These are phyloP conservation scores for Hirudo medicinalis DNA, from an alignment of 1,140 invertebrate genomes.

Conservation along the genomic window DNA sequence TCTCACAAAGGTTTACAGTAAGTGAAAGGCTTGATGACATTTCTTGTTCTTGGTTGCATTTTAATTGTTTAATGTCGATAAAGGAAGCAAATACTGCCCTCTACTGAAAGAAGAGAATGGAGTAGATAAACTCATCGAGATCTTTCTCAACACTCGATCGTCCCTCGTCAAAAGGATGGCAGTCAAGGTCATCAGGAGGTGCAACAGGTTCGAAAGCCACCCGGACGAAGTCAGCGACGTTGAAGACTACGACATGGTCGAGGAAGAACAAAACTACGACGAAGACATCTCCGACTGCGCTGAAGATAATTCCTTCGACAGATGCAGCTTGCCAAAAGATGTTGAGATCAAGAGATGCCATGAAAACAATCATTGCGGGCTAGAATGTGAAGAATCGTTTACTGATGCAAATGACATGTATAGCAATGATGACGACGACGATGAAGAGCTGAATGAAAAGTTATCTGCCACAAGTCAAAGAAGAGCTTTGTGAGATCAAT, in stretches of 20 bases:
- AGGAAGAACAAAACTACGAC: neutral
- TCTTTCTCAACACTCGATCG: slow-evolving; percentile 42
- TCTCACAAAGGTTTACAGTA: slow-evolving; percentile 78
- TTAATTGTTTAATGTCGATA: neutral
- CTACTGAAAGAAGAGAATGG: slow-evolving; percentile 74
- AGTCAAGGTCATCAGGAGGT: neutral
- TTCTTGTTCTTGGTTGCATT: no score
- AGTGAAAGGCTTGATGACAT: slow-evolving; percentile 40
- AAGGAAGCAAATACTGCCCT: slow-evolving; percentile 76
- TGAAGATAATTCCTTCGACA: no score
- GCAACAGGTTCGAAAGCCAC: neutral
- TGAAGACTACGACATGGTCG: neutral
- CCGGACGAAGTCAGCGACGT: neutral
- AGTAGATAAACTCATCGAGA: slow-evolving; percentile 53
- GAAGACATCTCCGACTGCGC: no score
- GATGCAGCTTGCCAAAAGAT: no score
- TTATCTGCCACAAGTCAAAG: no score
- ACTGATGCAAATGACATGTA: no score
- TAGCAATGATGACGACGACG: no score
- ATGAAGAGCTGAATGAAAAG: no score
- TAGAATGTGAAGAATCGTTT: no score
- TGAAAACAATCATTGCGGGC: no score
- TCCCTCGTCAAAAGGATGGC: neutral
- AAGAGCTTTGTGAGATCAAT: no score
- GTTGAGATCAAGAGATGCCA: no score